Percentiles rank a stretch among this genome's conserved stretches.
These are phyloP conservation scores for Cricetomys ansorgei DNA, from an alignment of 2,113 vertebrate species.

Conservation along the genomic window DNA sequence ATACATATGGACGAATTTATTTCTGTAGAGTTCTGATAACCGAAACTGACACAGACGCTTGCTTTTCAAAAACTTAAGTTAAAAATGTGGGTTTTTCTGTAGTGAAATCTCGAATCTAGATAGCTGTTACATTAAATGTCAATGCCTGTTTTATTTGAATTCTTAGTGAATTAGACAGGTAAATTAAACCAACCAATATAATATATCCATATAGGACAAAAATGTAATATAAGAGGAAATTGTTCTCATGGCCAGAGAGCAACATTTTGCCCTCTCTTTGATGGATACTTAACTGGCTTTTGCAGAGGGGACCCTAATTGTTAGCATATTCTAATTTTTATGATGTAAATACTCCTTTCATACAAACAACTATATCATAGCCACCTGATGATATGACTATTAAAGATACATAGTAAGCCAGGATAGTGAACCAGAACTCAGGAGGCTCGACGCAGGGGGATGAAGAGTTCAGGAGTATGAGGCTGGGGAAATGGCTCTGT, in stretches of 20 bases:
- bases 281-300: neutral
- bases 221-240: neutral
- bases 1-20: constrained; percentile 2
- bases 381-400: neutral
- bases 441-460: no score
- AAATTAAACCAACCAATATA: neutral
- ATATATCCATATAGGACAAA: neutral
- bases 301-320: neutral
- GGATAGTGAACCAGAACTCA: neutral
- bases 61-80: constrained; percentile 25
- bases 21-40: neutral
- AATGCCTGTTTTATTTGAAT: neutral
- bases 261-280: constrained; percentile 9
- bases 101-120: constrained; percentile 5
- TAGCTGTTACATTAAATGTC: neutral
- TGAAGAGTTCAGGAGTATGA: neutral
- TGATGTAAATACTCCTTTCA: neutral
- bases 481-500: neutral
- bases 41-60: neutral
- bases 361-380: neutral
- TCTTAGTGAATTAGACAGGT: neutral
- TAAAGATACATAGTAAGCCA: neutral
- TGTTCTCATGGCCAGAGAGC: neutral
- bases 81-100: neutral
- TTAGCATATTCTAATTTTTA: neutral